A percentile compares a stretch with the other conserved stretches of the same genome.
Conservation (phyloP, 2,113 vertebrate species). For the Collichthys lucidus region DNA sequence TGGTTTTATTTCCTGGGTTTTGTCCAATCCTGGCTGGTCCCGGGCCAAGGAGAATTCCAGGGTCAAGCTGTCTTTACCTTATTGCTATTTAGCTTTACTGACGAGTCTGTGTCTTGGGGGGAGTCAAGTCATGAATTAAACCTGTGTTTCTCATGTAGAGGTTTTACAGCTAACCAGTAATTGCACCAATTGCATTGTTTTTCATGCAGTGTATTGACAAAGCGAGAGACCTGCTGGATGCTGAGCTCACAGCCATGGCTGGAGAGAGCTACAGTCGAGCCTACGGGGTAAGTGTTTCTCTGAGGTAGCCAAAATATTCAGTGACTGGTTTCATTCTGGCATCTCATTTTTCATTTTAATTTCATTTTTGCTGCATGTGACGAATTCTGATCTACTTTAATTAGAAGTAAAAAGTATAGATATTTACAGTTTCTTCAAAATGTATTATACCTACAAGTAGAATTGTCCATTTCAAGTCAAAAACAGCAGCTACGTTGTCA, state of each 20-base stretch:
- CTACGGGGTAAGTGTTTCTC: conserved; percentile 89
- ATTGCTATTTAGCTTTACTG: neutral
- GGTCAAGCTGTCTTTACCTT: neutral
- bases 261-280: conserved; percentile 99
- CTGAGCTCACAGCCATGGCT: conserved; percentile 97
- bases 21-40: conserved; percentile 1
- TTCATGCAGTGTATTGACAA: conserved; percentile 95
- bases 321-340: neutral
- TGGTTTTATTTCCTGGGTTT: conserved; percentile 42
- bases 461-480: conserved; percentile 30
- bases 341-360: neutral
- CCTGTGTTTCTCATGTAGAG: neutral
- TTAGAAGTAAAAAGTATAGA: conserved; percentile 13
- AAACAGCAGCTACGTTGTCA: conserved; percentile 29
- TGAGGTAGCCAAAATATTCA: neutral
- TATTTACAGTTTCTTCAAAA: neutral
- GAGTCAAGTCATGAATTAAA: neutral
- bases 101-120: neutral
- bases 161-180: neutral
- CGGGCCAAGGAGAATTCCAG: neutral
- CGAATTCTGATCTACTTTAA: neutral
- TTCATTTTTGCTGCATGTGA: neutral
- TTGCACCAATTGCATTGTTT: neutral
- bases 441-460: conserved; percentile 5
- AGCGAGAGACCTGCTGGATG: conserved; percentile 96